phyloP scores from a whole-genome alignment of 2,888 invertebrate species.

The Pammene aurita region DNA sequence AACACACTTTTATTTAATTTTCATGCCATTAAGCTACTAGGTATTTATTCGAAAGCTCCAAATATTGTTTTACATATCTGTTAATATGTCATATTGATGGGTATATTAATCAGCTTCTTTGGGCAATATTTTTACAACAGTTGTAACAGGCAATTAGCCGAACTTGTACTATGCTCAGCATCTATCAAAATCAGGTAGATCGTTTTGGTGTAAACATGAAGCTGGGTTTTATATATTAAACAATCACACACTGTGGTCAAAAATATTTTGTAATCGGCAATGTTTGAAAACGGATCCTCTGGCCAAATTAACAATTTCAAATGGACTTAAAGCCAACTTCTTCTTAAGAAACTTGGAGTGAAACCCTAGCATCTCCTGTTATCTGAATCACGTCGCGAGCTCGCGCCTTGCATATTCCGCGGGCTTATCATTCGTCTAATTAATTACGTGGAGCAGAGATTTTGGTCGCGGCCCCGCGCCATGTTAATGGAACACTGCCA shows the following conservation, averaged over 20 bases:
- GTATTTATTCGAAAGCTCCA: neutral
- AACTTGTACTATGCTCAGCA: too few relatives aligned
- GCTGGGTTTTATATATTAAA: too few relatives aligned
- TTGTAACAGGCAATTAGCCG: too few relatives aligned
- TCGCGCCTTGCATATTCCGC: constrained; percentile 80
- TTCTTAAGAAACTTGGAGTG: neutral
- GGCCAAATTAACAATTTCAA: neutral
- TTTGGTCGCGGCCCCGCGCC: constrained; percentile 29
- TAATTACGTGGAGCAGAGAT: constrained; percentile 68
- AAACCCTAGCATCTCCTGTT: constrained; percentile 43
- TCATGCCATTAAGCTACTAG: neutral
- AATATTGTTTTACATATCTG: too few relatives aligned
- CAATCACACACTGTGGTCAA: too few relatives aligned
- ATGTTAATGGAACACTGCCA: constrained; percentile 28
- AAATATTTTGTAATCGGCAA: too few relatives aligned
- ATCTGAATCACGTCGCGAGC: constrained; percentile 74
- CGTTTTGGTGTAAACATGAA: too few relatives aligned
- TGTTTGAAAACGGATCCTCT: neutral
- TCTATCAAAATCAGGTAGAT: too few relatives aligned
- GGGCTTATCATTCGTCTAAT: constrained; percentile 78
- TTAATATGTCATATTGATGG: too few relatives aligned
- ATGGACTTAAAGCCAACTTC: neutral
- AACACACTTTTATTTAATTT: too few relatives aligned
- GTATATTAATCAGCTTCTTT: too few relatives aligned
- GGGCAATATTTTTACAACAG: too few relatives aligned